phyloP scores from a whole-genome alignment of 1,140 invertebrate genomes.

The Drosophila elegans region DNA sequence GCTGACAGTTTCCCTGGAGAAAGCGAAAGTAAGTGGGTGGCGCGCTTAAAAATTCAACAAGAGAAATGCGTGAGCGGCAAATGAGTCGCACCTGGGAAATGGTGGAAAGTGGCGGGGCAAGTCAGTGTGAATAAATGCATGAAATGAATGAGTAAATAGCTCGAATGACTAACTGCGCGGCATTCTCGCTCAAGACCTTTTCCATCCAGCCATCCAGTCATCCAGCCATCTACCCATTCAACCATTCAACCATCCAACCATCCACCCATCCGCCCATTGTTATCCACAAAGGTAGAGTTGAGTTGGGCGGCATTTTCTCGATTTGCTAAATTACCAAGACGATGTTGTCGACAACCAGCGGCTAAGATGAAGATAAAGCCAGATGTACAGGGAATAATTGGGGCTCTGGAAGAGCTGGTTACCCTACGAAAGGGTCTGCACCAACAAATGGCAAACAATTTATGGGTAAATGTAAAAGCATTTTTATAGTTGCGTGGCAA shows the following conservation, averaged over 20 bases:
- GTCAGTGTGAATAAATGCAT: constrained; percentile 80
- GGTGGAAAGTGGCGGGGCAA: constrained; percentile 1
- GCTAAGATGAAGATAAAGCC: constrained; percentile 33
- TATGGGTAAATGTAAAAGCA: constrained; percentile 19
- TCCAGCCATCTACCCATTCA: neutral
- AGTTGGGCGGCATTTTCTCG: constrained; percentile 24
- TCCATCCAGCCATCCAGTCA: neutral
- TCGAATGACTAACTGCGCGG: constrained; percentile 72
- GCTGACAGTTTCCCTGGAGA: constrained; percentile 63
- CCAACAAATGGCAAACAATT: constrained; percentile 8
- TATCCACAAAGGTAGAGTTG: neutral
- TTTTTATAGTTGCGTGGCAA: constrained; percentile 20
- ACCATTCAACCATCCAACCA: neutral
- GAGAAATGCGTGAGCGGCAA: constrained; percentile 64
- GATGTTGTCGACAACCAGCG: constrained; percentile 29
- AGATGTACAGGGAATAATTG: constrained; percentile 24
- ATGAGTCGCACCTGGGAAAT: constrained; percentile 68
- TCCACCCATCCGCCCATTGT: constrained; percentile 12
- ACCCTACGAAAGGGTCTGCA: constrained; percentile 7
- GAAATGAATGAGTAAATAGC: constrained; percentile 81
- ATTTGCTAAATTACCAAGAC: constrained; percentile 44
- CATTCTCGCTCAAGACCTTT: constrained; percentile 49
- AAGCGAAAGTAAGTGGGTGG: constrained; percentile 49
- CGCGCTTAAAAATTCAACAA: constrained; percentile 68
- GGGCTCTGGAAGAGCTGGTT: constrained; percentile 18